These are phyloP conservation scores for Hylia prasina DNA, from an alignment of 2,113 vertebrate species.

Conservation along the genomic window DNA sequence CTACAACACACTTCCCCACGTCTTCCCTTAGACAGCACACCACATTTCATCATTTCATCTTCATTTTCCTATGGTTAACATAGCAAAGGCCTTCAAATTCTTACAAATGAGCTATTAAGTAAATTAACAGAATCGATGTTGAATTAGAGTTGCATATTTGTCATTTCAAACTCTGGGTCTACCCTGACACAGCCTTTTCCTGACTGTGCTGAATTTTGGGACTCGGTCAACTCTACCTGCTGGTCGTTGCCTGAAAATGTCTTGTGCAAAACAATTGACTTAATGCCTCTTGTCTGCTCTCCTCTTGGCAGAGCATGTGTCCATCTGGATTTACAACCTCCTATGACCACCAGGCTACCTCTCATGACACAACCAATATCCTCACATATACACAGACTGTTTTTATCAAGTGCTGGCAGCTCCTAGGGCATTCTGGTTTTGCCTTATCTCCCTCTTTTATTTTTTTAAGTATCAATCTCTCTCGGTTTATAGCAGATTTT, in stretches of 20 bases:
- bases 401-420: background rate
- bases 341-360: constrained; percentile 17
- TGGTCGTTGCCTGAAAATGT: constrained; percentile 24
- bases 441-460: background rate
- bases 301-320: constrained; percentile 40
- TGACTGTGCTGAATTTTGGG: background rate
- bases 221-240: constrained; percentile 40
- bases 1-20: background rate
- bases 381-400: background rate
- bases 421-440: background rate
- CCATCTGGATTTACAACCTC: constrained; percentile 59
- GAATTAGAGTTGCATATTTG: background rate
- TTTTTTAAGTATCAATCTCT: background rate
- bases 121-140: background rate
- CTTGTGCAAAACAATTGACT: constrained; percentile 59
- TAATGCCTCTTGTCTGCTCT: constrained; percentile 55
- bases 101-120: background rate
- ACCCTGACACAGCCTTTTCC: background rate
- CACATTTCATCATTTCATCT: background rate
- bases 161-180: background rate
- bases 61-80: background rate
- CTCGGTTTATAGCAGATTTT: background rate
- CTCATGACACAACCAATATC: background rate
- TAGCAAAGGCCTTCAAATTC: background rate
- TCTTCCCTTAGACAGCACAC: background rate